phyloP scores from a whole-genome alignment of 2,113 vertebrate genomes.

The Copsychus sechellarum region DNA sequence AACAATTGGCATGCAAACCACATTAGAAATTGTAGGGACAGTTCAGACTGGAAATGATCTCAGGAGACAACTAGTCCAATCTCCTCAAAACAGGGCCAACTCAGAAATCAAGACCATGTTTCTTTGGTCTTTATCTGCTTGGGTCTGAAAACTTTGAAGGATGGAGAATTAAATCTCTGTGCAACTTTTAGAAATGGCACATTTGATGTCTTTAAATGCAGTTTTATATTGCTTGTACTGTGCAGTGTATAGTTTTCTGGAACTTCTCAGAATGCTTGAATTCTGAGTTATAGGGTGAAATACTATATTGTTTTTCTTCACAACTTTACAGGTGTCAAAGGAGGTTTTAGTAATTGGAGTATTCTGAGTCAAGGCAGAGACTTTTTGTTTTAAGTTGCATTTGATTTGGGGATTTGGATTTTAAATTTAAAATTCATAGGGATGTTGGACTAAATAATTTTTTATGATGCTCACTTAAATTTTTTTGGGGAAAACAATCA shows the following conservation, averaged over 20 bases:
- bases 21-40: not conserved
- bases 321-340: not conserved
- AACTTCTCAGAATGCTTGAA: not conserved
- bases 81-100: not conserved
- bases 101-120: not conserved
- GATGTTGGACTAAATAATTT: not conserved
- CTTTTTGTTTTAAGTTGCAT: not conserved
- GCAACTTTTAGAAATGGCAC: not conserved
- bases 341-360: not conserved
- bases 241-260: not conserved
- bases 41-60: not conserved
- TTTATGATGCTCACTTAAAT: not conserved
- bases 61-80: not conserved
- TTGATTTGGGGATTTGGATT: not conserved
- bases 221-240: not conserved
- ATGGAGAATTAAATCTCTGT: not conserved
- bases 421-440: not conserved
- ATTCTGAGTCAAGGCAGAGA: not conserved
- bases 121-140: not conserved
- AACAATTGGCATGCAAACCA: not conserved
- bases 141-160: not conserved
- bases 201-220: not conserved
- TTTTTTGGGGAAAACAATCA: not conserved
- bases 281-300: not conserved
- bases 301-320: not conserved